These are phyloP conservation scores for Ammodytes dubius DNA, from an alignment of 2,113 vertebrate species.

Conservation along the genomic window DNA sequence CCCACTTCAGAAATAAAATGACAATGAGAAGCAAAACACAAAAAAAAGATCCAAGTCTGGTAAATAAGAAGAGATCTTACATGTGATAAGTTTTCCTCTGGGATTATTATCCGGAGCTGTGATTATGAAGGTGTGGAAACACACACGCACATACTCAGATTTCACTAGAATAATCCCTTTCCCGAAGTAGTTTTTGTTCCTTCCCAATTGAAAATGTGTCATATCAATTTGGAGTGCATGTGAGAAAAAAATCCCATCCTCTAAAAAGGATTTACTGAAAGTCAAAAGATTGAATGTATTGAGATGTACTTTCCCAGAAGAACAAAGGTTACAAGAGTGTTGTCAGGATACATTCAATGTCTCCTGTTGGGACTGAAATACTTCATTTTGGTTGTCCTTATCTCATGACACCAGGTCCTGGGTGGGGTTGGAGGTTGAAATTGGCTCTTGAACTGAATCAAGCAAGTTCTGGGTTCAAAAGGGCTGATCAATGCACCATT, in stretches of 20 bases:
- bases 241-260: neutral
- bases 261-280: neutral
- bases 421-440: neutral
- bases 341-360: neutral
- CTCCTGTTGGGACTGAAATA: neutral
- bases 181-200: constrained; percentile 1
- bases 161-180: constrained; percentile 1
- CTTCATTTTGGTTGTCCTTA: constrained; percentile 14
- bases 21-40: neutral
- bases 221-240: neutral
- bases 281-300: neutral
- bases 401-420: neutral
- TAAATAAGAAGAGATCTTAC: constrained; percentile 1
- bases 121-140: neutral
- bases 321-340: neutral
- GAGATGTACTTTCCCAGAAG: neutral
- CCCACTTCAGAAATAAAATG: neutral
- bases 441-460: constrained; percentile 23
- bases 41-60: neutral
- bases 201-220: neutral
- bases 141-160: neutral
- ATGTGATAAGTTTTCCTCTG: constrained; percentile 1
- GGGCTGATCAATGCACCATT: constrained; percentile 40
- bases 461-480: constrained; percentile 20
- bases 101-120: constrained; percentile 1